These are phyloP conservation scores for Pollenia angustigena DNA, from an alignment of 2,888 invertebrate species.

Conservation along the genomic window DNA sequence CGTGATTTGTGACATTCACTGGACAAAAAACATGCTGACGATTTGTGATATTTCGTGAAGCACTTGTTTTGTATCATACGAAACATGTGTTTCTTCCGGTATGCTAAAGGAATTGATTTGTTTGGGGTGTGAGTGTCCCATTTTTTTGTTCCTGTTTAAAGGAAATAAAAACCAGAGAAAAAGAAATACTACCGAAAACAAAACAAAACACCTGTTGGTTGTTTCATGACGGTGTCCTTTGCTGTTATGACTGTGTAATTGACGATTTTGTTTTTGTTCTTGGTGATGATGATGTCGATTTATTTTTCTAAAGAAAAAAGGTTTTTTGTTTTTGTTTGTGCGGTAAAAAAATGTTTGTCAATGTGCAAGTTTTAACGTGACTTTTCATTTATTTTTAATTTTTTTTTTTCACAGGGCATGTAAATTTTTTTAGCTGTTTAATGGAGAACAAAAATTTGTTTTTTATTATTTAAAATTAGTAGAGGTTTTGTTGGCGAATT, in stretches of 20 bases:
- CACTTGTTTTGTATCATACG: conserved; percentile 16
- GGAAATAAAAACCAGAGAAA: neutral
- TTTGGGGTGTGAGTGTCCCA: conserved; percentile 21
- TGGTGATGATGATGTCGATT: neutral
- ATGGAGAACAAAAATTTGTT: no score
- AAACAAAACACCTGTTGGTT: conserved; percentile 61
- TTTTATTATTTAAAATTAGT: no score
- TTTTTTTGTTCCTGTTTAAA: conserved; percentile 18
- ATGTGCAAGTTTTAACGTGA: conserved; percentile 53
- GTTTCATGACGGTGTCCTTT: conserved; percentile 36
- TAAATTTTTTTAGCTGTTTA: neutral
- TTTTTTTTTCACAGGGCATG: no score
- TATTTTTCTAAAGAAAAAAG: neutral
- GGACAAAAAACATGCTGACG: conserved; percentile 27
- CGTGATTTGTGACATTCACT: conserved; percentile 72
- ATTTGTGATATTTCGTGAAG: conserved; percentile 39
- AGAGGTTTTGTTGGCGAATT: no score
- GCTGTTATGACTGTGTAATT: neutral
- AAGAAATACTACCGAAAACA: neutral
- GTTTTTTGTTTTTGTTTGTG: neutral
- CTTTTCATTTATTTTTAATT: conserved; percentile 45
- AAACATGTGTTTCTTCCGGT: conserved; percentile 60
- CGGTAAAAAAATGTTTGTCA: neutral
- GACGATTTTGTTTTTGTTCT: neutral
- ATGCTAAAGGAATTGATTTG: neutral